Evolutionary conservation across 2,888 invertebrate species (phyloP), one percentile per base, ranked within the genome.

Genomic region (Microctonus aethiopoides): DNA sequence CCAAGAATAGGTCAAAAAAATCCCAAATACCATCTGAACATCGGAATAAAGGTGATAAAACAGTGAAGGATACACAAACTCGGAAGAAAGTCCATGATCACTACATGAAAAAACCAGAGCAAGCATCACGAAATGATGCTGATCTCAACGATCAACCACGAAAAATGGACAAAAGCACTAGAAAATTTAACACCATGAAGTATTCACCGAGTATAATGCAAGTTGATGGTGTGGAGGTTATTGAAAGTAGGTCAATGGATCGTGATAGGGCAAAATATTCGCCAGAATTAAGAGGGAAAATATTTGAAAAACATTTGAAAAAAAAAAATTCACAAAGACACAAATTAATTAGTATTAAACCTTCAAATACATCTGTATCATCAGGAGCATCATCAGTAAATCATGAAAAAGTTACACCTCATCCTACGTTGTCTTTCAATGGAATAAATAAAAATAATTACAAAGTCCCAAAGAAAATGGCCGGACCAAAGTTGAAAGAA

Each of bases 161-260:
- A 46, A 61, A 59, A 11, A 62, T 66, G 20, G 72, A 74, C 59
- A 70, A 36, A 52, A 67, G 67, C 24, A 70, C 69, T 52, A 72
- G 65, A 3, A 69, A 68, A 51, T 51, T 68, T 62, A 60, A 71
- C 64, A 69, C 71, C 9, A 63, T 56, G 56, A 64, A 68, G 64
- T 60, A 11, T 46, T 46, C 46, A 46, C 72, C 72, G 39, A 68
- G 71, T 4, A 52, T 64, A 10, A 73, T 69, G 46, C 68, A 74
- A 36, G 75, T 74, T 26, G 74, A 72, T 51, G 75, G 74, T 70
- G 68, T 76, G n/a, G 74, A 76, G 26, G 68, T 74, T 20, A 63
- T 73, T 29, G 74, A 71, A 57, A 72, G 70, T 56, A 72, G 68
- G 68, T 71, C 74, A 32, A 67, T 56, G 62, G 69, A 73, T 61